These are phyloP conservation scores for Phaonia tiefii DNA, from an alignment of 2,888 invertebrate species.

Conservation along the genomic window DNA sequence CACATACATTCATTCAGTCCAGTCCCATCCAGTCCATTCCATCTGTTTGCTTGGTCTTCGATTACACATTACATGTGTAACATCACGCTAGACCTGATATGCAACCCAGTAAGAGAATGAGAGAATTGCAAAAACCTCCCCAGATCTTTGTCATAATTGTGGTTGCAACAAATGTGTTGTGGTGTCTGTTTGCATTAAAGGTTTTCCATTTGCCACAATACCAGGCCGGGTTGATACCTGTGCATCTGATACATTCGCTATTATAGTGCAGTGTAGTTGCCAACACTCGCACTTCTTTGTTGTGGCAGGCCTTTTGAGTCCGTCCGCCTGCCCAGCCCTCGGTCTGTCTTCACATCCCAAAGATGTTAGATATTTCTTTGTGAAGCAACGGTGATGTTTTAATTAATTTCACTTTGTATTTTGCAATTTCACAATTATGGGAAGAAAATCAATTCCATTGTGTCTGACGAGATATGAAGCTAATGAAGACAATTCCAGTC, in stretches of 20 bases:
- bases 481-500: not conserved
- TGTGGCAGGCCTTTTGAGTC: not conserved
- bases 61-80: conserved; percentile 57
- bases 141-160: conserved; percentile 24
- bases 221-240: not conserved
- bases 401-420: conserved; percentile 59
- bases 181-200: conserved; percentile 60
- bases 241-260: not conserved
- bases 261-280: not conserved
- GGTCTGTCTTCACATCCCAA: conserved; percentile 4
- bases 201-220: conserved; percentile 31
- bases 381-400: conserved; percentile 61
- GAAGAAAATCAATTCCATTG: conserved; percentile 22
- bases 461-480: conserved; percentile 2
- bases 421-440: conserved; percentile 1
- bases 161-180: conserved; percentile 46
- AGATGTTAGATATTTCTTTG: conserved; percentile 57
- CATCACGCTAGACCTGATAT: conserved; percentile 43
- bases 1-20: too few species aligned
- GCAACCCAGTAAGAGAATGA: conserved; percentile 1
- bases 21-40: not conserved
- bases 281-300: not conserved
- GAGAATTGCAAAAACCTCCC: too few species aligned
- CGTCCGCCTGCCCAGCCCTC: not conserved
- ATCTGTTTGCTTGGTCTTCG: conserved; percentile 43